Evolutionary conservation across 2,113 vertebrate species (phyloP).

Genomic region (Hippocampus zosterae): DNA sequence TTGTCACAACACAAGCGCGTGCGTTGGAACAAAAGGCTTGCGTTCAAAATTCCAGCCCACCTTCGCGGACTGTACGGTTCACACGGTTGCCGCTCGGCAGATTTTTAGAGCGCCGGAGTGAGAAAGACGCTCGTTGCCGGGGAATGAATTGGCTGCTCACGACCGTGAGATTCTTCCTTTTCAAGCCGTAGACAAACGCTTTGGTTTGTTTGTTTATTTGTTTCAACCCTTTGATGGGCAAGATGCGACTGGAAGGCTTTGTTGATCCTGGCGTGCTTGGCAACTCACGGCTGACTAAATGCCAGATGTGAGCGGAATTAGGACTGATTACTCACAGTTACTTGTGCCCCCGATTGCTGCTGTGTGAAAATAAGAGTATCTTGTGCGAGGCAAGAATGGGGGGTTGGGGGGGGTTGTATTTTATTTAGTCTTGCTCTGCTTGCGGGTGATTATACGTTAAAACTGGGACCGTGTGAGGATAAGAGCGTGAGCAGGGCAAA

Average conservation of each 20-base stretch:
- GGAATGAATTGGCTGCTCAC: background rate
- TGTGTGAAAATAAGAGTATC: background rate
- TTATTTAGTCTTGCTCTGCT: constrained; percentile 7
- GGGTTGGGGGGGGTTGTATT: background rate
- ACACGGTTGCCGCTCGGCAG: background rate
- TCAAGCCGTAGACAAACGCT: background rate
- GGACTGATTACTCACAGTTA: constrained; percentile 41
- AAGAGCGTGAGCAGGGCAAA: constrained; percentile 30
- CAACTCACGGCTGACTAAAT: constrained; percentile 53
- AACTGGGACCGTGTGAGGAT: constrained; percentile 39
- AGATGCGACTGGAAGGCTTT: constrained; percentile 35
- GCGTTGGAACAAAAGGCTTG: constrained; percentile 4
- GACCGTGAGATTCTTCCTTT: background rate
- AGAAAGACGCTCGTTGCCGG: background rate
- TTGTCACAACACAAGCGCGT: constrained; percentile 16
- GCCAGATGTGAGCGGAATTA: constrained; percentile 48
- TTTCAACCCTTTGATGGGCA: constrained; percentile 19
- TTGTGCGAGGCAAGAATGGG: background rate
- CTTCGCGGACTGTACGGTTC: background rate
- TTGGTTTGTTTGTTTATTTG: constrained; percentile 7
- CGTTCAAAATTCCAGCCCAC: constrained; percentile 4
- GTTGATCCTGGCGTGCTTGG: constrained; percentile 44
- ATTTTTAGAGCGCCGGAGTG: background rate
- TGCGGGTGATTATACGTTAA: constrained; percentile 9
- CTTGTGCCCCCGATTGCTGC: constrained; percentile 7